Conservation (phyloP, 1,140 invertebrate genomes). For the Ooceraea biroi region DNA sequence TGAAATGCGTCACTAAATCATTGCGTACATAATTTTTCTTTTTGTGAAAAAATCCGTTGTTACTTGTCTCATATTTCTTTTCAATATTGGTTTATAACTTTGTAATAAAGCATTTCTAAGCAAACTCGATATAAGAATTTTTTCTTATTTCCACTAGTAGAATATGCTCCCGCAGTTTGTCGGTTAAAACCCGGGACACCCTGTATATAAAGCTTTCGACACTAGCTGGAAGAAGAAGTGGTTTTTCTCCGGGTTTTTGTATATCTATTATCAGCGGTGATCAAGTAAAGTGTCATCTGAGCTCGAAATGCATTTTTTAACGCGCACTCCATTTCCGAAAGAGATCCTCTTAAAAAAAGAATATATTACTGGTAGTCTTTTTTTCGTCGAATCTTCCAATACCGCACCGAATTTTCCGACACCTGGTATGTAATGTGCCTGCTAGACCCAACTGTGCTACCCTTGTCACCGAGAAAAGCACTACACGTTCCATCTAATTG, state of each 20-base stretch:
- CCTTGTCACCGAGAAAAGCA: conserved; percentile 60
- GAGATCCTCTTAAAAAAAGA: background rate
- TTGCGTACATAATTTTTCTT: no score
- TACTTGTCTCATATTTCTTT: no score
- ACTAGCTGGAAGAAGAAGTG: background rate
- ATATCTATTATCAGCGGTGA: conserved; percentile 2
- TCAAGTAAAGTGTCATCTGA: background rate
- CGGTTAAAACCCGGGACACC: no score
- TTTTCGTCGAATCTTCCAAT: background rate
- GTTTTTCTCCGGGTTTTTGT: background rate
- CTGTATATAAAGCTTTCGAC: conserved; percentile 38
- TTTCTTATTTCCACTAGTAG: no score
- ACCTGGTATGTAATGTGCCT: conserved; percentile 38
- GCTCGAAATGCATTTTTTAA: background rate
- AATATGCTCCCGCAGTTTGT: no score
- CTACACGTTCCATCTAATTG: conserved; percentile 61
- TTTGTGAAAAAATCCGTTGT: no score
- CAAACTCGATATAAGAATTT: no score
- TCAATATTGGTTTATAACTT: no score
- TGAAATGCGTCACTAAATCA: no score
- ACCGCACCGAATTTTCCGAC: conserved; percentile 31
- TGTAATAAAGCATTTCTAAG: no score
- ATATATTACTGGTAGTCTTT: background rate
- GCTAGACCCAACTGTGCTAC: conserved; percentile 43
- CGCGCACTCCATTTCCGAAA: background rate